A percentile compares a stretch with the other conserved stretches of the same genome.
phyloP scores from a whole-genome alignment of 2,113 vertebrate genomes.

The Passer domesticus region DNA sequence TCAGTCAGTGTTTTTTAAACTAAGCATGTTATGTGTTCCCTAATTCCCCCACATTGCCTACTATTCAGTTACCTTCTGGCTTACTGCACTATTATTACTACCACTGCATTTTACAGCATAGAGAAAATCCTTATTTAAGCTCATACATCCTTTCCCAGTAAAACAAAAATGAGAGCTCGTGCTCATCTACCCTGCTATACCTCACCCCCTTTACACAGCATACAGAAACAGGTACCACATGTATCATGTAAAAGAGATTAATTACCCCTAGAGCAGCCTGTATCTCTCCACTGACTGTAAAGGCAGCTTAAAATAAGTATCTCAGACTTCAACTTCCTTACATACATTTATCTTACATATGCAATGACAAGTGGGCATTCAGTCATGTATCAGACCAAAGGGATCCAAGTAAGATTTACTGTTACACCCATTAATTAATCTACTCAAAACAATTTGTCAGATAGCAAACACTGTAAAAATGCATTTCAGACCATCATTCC shows the following conservation, averaged over 20 bases:
- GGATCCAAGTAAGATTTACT: neutral
- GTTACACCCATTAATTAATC: neutral
- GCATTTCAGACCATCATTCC: neutral
- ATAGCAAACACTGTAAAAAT: neutral
- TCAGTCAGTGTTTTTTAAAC: neutral
- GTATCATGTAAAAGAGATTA: neutral
- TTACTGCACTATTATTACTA: neutral
- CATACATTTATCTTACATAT: neutral
- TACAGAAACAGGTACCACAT: neutral
- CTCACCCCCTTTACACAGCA: neutral
- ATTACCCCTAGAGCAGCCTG: neutral
- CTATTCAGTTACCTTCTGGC: neutral
- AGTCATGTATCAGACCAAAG: neutral
- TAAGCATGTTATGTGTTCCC: neutral
- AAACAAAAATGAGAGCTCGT: neutral
- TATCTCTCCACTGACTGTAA: neutral
- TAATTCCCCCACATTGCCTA: fast-evolving
- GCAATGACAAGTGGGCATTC: neutral
- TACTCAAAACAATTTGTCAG: neutral
- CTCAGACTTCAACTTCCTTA: neutral
- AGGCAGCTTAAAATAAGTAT: neutral
- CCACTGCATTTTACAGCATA: neutral
- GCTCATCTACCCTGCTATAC: neutral
- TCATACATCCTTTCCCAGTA: neutral
- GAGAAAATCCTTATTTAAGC: neutral